Conservation (phyloP, 2,888 invertebrate species). For the Caenorhabditis virilis region DNA sequence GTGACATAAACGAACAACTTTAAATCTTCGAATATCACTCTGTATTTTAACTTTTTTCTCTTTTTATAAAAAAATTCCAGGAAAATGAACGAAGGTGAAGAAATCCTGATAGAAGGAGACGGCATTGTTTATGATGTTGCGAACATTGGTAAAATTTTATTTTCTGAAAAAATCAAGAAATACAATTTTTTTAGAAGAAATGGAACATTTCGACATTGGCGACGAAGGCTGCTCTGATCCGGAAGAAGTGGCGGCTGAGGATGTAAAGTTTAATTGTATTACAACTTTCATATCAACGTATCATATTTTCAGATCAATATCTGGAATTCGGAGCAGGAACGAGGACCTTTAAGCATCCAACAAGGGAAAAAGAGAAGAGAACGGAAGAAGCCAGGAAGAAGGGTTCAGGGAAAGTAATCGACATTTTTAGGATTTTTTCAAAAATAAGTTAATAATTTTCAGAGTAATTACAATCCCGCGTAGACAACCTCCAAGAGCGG, state of each 20-base stretch:
- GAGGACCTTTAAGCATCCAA: background rate
- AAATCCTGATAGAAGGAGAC: slow-evolving; percentile 14
- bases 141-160: slow-evolving; percentile 16
- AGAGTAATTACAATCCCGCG: slow-evolving; percentile 15
- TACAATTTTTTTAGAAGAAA: slow-evolving; percentile 33
- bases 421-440: too few species aligned
- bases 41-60: too few species aligned
- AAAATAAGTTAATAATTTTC: too few species aligned
- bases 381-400: slow-evolving; percentile 1
- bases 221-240: slow-evolving; percentile 30
- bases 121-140: slow-evolving; percentile 22
- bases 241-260: slow-evolving; percentile 31
- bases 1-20: too few species aligned
- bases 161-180: background rate
- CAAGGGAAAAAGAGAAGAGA: background rate
- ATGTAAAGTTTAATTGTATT: too few species aligned
- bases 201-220: slow-evolving; percentile 46
- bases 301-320: background rate
- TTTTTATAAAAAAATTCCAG: too few species aligned
- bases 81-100: too few species aligned
- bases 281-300: too few species aligned
- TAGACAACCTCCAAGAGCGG: slow-evolving; percentile 16
- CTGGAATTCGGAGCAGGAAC: background rate
- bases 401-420: too few species aligned
- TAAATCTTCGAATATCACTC: too few species aligned